Percentiles rank a stretch among this genome's conserved stretches.
phyloP scores from a whole-genome alignment of 2,888 invertebrate species.

The Chesias legatella region DNA sequence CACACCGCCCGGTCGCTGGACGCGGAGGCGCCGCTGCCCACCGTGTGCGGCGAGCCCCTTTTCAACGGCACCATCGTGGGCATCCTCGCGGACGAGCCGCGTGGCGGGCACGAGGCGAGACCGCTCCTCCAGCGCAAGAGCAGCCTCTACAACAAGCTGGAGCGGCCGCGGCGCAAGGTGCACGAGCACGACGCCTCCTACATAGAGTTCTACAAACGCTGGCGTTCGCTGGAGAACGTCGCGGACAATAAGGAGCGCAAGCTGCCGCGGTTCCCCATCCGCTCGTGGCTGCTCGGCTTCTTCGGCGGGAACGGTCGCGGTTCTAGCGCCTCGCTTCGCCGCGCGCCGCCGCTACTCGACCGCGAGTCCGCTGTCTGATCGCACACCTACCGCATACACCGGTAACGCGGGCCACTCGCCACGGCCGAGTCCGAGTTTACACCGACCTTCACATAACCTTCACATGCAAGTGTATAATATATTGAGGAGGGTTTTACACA shows the following conservation, averaged over 20 bases:
- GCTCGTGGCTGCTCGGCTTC: conserved; percentile 87
- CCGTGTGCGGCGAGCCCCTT: conserved; percentile 59
- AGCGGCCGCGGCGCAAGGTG: conserved; percentile 59
- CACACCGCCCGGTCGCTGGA: conserved; percentile 62
- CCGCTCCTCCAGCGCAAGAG: conserved; percentile 73
- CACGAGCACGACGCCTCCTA: conserved; percentile 66
- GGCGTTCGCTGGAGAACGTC: conserved; percentile 89
- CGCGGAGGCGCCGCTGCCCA: conserved; percentile 52
- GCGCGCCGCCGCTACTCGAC: conserved; percentile 70
- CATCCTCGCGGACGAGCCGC: conserved; percentile 55
- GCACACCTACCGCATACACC: background rate
- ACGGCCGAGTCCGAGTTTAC: too few relatives aligned
- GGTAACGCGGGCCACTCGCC: too few relatives aligned
- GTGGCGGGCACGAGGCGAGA: conserved; percentile 57
- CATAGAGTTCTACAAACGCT: conserved; percentile 83
- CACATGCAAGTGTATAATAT: too few relatives aligned
- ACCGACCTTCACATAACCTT: too few relatives aligned
- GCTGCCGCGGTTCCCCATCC: conserved; percentile 84
- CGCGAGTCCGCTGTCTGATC: conserved; percentile 71
- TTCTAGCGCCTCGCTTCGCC: conserved; percentile 75
- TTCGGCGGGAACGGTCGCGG: conserved; percentile 86
- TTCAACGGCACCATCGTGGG: conserved; percentile 71
- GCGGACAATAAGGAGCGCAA: conserved; percentile 73
- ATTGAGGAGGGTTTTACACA: too few relatives aligned
- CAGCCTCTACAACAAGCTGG: conserved; percentile 60